Evolutionary conservation across 2,113 vertebrate genomes (phyloP).

Genomic region (Ptychochromis oligacanthus): DNA sequence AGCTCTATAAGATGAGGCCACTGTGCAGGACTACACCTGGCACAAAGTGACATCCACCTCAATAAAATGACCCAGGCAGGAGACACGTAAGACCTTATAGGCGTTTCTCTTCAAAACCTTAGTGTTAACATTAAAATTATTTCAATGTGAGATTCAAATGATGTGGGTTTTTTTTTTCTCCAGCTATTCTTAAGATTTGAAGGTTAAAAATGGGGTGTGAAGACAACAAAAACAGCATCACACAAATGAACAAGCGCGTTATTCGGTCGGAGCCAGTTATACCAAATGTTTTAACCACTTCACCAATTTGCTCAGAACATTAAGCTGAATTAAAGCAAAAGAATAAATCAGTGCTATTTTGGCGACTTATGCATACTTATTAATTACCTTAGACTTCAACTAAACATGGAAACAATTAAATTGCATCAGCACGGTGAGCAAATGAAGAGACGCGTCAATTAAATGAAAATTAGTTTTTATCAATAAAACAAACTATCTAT

Average conservation of each 20-base stretch:
- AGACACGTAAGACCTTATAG: background rate
- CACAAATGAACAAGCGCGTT: background rate
- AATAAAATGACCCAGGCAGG: conserved; percentile 30
- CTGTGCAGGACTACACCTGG: conserved; percentile 14
- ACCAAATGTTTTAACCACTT: conserved; percentile 3
- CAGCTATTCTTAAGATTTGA: background rate
- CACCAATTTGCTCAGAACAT: background rate
- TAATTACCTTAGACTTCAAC: background rate
- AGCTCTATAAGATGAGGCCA: conserved; percentile 22
- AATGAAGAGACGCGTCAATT: background rate
- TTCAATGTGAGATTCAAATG: background rate
- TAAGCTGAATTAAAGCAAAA: background rate
- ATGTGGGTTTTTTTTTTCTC: background rate
- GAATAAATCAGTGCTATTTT: background rate
- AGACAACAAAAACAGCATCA: background rate
- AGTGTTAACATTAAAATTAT: background rate
- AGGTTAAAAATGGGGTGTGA: background rate
- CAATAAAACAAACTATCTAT: background rate
- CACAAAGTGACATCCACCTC: conserved; percentile 27
- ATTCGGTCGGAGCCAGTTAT: background rate
- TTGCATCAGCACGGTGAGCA: background rate
- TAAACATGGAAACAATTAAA: too few species aligned
- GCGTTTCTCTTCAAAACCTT: background rate
- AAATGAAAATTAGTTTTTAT: background rate
- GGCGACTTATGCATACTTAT: background rate